Conservation (phyloP, 2,888 invertebrate species). For the Microdon myrmicae region DNA sequence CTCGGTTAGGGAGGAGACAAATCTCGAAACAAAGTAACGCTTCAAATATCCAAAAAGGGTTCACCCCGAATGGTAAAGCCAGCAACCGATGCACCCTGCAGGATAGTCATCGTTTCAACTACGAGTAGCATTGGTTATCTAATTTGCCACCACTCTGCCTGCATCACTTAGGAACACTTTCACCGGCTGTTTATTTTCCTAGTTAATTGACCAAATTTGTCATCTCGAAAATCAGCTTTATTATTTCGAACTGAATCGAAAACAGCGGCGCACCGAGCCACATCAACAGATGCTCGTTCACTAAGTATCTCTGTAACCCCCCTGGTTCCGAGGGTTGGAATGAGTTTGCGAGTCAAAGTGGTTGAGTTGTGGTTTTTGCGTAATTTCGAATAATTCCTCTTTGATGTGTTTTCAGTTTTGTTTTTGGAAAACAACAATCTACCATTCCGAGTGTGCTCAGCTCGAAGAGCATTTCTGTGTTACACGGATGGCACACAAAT, state of each 20-base stretch:
- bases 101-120: constrained; percentile 14
- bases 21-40: constrained; percentile 1
- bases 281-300: constrained; percentile 48
- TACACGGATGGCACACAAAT: constrained; percentile 20
- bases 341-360: constrained; percentile 24
- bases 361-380: constrained; percentile 6
- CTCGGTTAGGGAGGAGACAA: constrained; percentile 13
- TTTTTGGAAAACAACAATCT: constrained; percentile 35
- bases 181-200: constrained; percentile 50
- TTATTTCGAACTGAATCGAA: constrained; percentile 36
- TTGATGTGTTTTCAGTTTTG: constrained; percentile 49
- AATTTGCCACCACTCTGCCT: constrained; percentile 22
- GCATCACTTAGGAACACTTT: constrained; percentile 40
- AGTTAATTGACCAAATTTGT: constrained; percentile 53
- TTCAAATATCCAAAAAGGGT: constrained; percentile 22
- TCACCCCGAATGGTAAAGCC: constrained; percentile 22
- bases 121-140: constrained; percentile 29
- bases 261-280: constrained; percentile 15
- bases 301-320: constrained; percentile 15
- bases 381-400: constrained; percentile 45
- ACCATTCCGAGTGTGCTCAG: constrained; percentile 7
- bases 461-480: constrained; percentile 43
- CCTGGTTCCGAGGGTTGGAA: not conserved
- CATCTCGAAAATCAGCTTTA: constrained; percentile 49
- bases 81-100: constrained; percentile 29